Base-by-base conservation (phyloP, 2,888 invertebrate genomes). In the Scaptomyza caliginosa region DNA sequence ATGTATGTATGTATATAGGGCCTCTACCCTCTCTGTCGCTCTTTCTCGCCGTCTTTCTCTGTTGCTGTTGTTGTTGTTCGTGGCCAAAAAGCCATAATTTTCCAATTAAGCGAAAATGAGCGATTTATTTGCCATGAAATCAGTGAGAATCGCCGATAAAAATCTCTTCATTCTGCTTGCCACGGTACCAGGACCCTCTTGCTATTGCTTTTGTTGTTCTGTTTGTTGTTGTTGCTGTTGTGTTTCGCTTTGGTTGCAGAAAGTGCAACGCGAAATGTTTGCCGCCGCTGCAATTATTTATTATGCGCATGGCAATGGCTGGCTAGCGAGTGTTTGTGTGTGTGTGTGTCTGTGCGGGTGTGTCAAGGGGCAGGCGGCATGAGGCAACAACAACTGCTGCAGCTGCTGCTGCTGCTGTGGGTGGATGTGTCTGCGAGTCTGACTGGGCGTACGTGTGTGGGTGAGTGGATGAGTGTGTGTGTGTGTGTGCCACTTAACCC, bases 61-160 rank as follows among this genome's bases (percentile, higher is more conserved):
- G 40, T 46, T 21, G 21, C 4, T 21, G 21, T 34, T 34, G 34
- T 32, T 32, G 38, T 28, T 42, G 51, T 45, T 59, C 64, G 86
- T 62, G 60, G 80, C 73, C 68, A 77, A 87, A 89, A 86, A 83
- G 86, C 89, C 89, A 90, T 90, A 91, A 90, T 91, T 91, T 91
- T 91, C 91, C 90, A 91, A 91, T 91, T 91, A 90, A 90, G 90
- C 89, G 91, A 90, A 91, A 91, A 91, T 91, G 91, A 91, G 90
- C 90, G 91, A 91, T 91, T 91, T 91, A 91, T 91, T 91, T 91
- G 91, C 90, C 91, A 91, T 91, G 89, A 91, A 91, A 91, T 90
- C 90, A 90, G 90, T 90, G 91, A 91, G 90, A 90, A 90, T 90
- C 90, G 83, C 84, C 88, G 91, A 91, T 91, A 91, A 90, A 90